These are phyloP conservation scores for Tiliqua scincoides DNA, from an alignment of 2,113 vertebrate genomes.

Conservation along the genomic window DNA sequence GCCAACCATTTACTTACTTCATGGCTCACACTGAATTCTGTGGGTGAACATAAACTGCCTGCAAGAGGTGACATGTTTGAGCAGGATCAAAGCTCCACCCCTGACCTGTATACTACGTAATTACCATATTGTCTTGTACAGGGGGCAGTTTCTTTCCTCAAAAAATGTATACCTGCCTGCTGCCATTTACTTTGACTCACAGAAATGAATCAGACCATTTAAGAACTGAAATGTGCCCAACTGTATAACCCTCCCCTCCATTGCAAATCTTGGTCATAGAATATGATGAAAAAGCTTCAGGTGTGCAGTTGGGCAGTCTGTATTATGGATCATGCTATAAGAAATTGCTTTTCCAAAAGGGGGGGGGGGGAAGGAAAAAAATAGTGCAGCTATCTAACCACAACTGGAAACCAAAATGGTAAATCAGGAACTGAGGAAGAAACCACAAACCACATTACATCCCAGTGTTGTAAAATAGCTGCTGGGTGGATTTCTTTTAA, in stretches of 20 bases:
- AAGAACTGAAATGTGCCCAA: no score
- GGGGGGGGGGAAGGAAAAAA: conserved; percentile 43
- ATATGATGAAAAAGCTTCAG: not conserved
- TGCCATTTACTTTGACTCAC: no score
- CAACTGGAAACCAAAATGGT: conserved; percentile 38
- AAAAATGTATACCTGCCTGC: no score
- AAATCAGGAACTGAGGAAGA: conserved; percentile 25
- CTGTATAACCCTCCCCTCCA: no score
- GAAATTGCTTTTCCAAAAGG: not conserved
- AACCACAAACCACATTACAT: conserved; percentile 64
- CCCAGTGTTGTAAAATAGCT: conserved; percentile 23
- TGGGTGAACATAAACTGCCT: not conserved
- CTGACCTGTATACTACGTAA: no score
- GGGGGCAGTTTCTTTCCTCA: no score
- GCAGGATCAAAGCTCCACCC: no score
- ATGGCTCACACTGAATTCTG: not conserved
- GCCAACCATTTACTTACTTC: not conserved
- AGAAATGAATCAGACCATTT: no score
- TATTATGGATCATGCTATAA: not conserved
- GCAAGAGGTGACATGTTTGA: no score
- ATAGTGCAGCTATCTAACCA: conserved; percentile 34
- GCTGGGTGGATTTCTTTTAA: not conserved
- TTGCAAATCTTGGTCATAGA: not conserved
- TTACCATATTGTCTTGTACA: no score
- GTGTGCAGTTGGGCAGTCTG: not conserved